Percentiles rank a stretch among this genome's conserved stretches.
These are phyloP conservation scores for Silvanus unidentatus DNA, from an alignment of 2,888 invertebrate species.

Conservation along the genomic window DNA sequence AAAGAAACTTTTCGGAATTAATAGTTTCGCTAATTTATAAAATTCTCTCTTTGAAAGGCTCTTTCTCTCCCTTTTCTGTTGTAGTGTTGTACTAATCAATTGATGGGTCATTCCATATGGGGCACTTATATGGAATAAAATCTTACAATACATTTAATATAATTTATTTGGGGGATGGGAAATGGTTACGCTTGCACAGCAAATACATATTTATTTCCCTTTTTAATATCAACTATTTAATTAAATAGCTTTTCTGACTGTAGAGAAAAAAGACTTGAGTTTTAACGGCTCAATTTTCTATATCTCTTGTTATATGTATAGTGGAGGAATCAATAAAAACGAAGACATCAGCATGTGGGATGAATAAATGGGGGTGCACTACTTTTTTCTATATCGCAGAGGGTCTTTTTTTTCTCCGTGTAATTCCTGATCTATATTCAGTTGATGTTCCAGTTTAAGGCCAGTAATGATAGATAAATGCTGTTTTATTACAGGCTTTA, in stretches of 20 bases:
- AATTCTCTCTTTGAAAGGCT: too few relatives aligned
- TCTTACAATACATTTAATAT: background rate
- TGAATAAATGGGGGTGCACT: background rate
- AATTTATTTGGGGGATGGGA: background rate
- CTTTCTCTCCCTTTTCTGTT: too few relatives aligned
- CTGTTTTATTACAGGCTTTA: conserved; percentile 21
- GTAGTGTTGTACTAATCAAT: too few relatives aligned
- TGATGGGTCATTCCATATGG: too few relatives aligned
- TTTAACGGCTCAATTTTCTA: too few relatives aligned
- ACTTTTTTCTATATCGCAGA: background rate
- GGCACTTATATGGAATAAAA: too few relatives aligned
- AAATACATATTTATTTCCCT: background rate
- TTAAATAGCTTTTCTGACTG: too few relatives aligned
- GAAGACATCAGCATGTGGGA: conserved; percentile 1
- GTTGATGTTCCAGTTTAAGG: conserved; percentile 18
- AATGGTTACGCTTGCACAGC: background rate
- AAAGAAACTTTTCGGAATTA: too few relatives aligned
- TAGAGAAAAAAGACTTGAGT: too few relatives aligned
- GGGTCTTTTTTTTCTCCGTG: conserved; percentile 2
- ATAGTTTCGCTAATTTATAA: too few relatives aligned
- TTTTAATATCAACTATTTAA: background rate
- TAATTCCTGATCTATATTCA: conserved; percentile 24
- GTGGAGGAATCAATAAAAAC: background rate
- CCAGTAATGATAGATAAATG: conserved; percentile 26
- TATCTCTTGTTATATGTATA: too few relatives aligned